Conservation (phyloP, 2,797 vertebrate species). For the Clangula hyemalis region DNA sequence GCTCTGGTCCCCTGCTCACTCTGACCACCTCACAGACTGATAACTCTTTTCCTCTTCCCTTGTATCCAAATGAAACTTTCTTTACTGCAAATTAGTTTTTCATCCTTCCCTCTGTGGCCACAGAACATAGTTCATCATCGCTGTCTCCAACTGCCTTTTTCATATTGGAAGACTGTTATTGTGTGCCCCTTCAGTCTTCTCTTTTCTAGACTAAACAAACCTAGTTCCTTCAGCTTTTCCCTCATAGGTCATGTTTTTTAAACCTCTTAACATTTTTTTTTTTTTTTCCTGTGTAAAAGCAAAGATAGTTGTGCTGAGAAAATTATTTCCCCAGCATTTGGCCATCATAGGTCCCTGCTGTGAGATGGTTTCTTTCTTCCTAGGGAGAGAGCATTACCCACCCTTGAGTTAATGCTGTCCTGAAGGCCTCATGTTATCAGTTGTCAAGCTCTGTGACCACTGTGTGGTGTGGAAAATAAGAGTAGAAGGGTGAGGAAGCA, state of each 20-base stretch:
- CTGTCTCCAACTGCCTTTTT: not conserved
- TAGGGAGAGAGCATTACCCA: not conserved
- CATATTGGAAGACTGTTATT: not conserved
- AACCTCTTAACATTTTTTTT: slow-evolving; percentile 25
- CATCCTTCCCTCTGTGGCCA: not conserved
- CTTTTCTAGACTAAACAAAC: slow-evolving; percentile 50
- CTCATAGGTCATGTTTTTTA: slow-evolving; percentile 30
- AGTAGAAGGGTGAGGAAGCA: not conserved
- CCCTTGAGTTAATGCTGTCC: not conserved
- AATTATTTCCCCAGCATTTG: not conserved
- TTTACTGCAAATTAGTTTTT: not conserved
- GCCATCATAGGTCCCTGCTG: not conserved
- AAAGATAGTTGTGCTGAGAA: slow-evolving; percentile 21
- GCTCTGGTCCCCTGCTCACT: not conserved
- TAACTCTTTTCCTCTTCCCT: not conserved
- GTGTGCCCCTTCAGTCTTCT: not conserved
- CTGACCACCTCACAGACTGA: not conserved
- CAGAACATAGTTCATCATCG: not conserved
- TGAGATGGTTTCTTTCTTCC: not conserved
- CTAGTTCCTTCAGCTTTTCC: slow-evolving; percentile 20
- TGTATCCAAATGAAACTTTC: not conserved
- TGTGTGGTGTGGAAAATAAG: not conserved
- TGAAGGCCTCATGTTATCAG: not conserved
- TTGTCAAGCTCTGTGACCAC: not conserved
- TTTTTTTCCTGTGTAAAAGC: not conserved